Conservation (phyloP, 2,113 vertebrate species). For the Emydocephalus ijimae region DNA sequence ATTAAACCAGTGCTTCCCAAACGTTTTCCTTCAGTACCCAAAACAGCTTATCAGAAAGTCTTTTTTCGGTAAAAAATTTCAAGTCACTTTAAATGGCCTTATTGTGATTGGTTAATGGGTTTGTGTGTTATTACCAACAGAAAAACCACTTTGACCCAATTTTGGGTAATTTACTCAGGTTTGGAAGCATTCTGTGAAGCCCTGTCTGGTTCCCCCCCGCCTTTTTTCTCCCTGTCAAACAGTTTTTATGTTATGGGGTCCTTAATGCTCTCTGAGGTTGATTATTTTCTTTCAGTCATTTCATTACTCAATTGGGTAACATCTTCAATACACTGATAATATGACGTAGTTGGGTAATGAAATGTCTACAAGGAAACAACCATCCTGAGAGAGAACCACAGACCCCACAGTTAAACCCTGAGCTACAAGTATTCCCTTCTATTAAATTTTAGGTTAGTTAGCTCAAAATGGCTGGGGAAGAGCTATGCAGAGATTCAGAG, state of each 20-base stretch:
- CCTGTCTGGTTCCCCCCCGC: conserved; percentile 26
- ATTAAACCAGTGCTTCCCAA: conserved; percentile 10
- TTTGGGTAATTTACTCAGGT: not conserved
- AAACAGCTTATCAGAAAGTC: not conserved
- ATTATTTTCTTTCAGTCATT: not conserved
- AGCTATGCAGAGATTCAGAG: conserved; percentile 73
- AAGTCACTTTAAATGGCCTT: not conserved
- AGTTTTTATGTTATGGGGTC: conserved; percentile 56
- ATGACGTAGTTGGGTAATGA: not conserved
- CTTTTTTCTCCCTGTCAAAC: conserved; percentile 72
- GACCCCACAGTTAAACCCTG: too few relatives aligned
- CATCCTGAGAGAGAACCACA: not conserved
- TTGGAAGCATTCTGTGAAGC: not conserved
- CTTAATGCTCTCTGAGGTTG: not conserved
- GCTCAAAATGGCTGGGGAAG: conserved; percentile 74
- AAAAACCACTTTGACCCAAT: not conserved
- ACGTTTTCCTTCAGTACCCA: not conserved
- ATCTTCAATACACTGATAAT: not conserved
- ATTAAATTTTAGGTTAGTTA: conserved; percentile 66
- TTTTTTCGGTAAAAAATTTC: not conserved
- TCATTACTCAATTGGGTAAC: not conserved
- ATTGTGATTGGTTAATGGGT: not conserved
- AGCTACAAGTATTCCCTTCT: too few relatives aligned
- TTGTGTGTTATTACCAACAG: not conserved
- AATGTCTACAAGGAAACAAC: not conserved